phyloP scores from a whole-genome alignment of 2,888 invertebrate species.

The Drosophila atroscutellata region DNA sequence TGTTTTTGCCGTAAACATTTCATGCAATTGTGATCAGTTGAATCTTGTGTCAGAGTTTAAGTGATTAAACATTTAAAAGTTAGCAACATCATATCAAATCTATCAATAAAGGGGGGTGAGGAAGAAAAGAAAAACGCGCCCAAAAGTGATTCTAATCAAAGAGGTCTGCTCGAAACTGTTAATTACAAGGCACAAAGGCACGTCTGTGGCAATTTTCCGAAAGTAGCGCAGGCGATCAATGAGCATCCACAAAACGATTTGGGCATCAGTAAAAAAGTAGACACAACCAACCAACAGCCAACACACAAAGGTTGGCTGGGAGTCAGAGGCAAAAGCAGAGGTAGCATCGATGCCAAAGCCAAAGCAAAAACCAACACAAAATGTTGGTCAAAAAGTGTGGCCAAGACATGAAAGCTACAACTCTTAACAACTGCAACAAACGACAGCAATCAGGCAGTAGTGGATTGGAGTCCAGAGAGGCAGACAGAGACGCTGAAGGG shows the following conservation, averaged over 20 bases:
- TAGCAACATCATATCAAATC: slow-evolving; percentile 36
- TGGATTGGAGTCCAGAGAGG: slow-evolving; percentile 3
- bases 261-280: slow-evolving; percentile 33
- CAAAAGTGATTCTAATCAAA: slow-evolving; percentile 79
- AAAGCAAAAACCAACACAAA: slow-evolving; percentile 51
- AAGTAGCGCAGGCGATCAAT: slow-evolving; percentile 78
- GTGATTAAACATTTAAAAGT: slow-evolving; percentile 33
- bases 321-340: slow-evolving; percentile 9
- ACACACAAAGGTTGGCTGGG: slow-evolving; percentile 42
- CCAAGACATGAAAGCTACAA: slow-evolving; percentile 82
- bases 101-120: not conserved
- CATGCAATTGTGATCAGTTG: slow-evolving; percentile 3
- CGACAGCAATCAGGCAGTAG: slow-evolving; percentile 74
- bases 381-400: slow-evolving; percentile 82
- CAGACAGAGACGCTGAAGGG: not conserved
- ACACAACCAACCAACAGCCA: slow-evolving; percentile 27
- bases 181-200: slow-evolving; percentile 76
- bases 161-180: slow-evolving; percentile 69
- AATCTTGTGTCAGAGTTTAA: slow-evolving; percentile 39
- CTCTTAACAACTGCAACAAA: slow-evolving; percentile 80
- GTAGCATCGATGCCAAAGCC: slow-evolving; percentile 6
- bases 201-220: slow-evolving; percentile 76
- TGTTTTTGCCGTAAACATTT: not conserved
- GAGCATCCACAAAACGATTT: slow-evolving; percentile 73
- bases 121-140: slow-evolving; percentile 62